These are phyloP conservation scores for Popillia japonica DNA, from an alignment of 1,140 invertebrate species.

Conservation along the genomic window DNA sequence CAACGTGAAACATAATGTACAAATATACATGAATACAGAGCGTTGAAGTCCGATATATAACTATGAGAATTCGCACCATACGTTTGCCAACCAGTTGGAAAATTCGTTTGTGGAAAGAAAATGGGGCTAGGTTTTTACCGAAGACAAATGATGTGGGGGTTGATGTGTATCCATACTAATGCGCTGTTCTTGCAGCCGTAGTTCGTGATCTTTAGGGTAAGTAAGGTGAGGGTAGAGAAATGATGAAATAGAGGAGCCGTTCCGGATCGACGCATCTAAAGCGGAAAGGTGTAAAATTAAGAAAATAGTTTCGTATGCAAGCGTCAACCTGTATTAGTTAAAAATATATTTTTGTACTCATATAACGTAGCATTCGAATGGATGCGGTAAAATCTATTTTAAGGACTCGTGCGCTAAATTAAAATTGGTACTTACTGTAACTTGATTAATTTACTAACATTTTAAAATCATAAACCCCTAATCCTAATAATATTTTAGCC, in stretches of 20 bases:
- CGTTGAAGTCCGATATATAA: slow-evolving; percentile 42
- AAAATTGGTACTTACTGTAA: no score
- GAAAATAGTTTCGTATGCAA: no score
- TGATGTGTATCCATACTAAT: slow-evolving; percentile 57
- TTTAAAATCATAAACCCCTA: no score
- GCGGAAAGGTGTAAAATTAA: no score
- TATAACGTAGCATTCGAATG: no score
- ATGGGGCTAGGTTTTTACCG: slow-evolving; percentile 58
- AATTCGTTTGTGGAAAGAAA: slow-evolving; percentile 61
- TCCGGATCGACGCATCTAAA: not conserved
- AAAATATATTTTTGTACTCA: no score
- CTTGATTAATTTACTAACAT: no score
- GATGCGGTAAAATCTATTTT: no score
- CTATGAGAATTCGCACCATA: slow-evolving; percentile 51
- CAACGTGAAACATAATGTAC: no score
- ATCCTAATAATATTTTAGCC: no score
- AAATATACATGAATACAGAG: not conserved
- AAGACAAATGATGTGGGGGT: slow-evolving; percentile 60
- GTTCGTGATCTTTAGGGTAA: not conserved
- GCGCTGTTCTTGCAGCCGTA: slow-evolving; percentile 44
- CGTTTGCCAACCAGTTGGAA: slow-evolving; percentile 55
- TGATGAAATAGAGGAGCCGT: slow-evolving; percentile 8
- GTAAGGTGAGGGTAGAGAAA: not conserved
- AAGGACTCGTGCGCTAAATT: no score
- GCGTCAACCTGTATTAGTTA: no score